A percentile compares a stretch with the other conserved stretches of the same genome.
phyloP scores from a whole-genome alignment of 2,888 invertebrate species.

The Chymomyza fuscimana region DNA sequence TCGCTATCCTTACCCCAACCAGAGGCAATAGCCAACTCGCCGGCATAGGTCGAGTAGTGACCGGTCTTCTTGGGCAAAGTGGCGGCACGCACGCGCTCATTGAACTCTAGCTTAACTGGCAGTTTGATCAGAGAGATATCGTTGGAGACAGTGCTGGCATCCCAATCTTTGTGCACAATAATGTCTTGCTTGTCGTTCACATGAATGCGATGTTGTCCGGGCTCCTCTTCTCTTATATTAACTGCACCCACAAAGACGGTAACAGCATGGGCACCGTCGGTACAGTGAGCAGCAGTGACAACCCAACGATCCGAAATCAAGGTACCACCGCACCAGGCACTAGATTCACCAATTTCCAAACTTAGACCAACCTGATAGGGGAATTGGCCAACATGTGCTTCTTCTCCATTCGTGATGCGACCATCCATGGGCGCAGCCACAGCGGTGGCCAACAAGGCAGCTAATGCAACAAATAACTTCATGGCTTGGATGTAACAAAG shows the following conservation, averaged over 20 bases:
- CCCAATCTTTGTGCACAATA: conserved; percentile 49
- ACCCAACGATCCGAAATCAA: conserved; percentile 57
- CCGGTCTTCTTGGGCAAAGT: conserved; percentile 47
- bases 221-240: conserved; percentile 44
- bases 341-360: conserved; percentile 8
- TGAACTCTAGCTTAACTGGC: conserved; percentile 46
- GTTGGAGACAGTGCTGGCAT: conserved; percentile 41
- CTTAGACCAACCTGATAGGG: conserved; percentile 54
- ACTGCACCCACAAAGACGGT: conserved; percentile 55
- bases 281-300: conserved; percentile 67
- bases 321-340: conserved; percentile 67
- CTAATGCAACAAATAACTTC: not conserved
- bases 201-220: conserved; percentile 47
- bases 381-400: conserved; percentile 45
- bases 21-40: conserved; percentile 50
- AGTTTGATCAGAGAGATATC: conserved; percentile 70
- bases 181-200: conserved; percentile 38
- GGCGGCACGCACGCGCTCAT: conserved; percentile 52
- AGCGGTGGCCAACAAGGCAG: conserved; percentile 4
- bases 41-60: conserved; percentile 46
- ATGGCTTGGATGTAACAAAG: not conserved
- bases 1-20: conserved; percentile 64
- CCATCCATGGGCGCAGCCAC: conserved; percentile 9
- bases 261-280: conserved; percentile 40
- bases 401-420: conserved; percentile 40